Conservation (phyloP, 1,140 invertebrate species). For the Cotesia glomerata region DNA sequence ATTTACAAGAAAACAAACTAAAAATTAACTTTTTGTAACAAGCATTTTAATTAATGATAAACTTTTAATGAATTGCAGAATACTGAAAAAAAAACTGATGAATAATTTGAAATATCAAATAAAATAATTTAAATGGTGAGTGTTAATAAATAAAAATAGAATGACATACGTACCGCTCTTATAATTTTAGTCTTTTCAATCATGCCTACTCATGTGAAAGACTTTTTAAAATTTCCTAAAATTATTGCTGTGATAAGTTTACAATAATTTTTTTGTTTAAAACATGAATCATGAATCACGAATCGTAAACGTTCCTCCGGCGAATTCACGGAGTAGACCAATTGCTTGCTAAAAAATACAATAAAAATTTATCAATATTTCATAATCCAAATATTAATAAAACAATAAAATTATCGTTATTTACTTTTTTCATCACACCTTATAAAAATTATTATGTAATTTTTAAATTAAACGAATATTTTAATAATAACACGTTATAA, state of each 20-base stretch:
- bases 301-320: constrained; percentile 8
- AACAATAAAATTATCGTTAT: not conserved
- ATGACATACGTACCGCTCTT: constrained; percentile 45
- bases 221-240: constrained; percentile 5
- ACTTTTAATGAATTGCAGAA: no score
- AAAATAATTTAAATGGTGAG: not conserved
- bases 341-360: constrained; percentile 23
- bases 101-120: not conserved
- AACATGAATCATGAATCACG: constrained; percentile 19
- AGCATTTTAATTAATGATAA: no score
- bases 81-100: no score
- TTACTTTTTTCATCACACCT: not conserved
- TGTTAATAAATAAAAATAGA: not conserved
- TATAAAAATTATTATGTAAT: no score
- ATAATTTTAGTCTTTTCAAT: constrained; percentile 50
- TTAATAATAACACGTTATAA: not conserved
- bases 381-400: not conserved
- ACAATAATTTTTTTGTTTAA: not conserved
- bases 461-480: no score
- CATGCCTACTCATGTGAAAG: constrained; percentile 40
- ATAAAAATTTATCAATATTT: not conserved
- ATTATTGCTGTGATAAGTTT: not conserved
- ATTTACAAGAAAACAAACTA: not conserved
- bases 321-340: constrained; percentile 15
- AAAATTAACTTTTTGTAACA: not conserved